Percentiles rank a stretch among this genome's conserved stretches.
Evolutionary conservation across 2,113 vertebrate species (phyloP).

Genomic region (Dunckerocampus dactyliophorus): DNA sequence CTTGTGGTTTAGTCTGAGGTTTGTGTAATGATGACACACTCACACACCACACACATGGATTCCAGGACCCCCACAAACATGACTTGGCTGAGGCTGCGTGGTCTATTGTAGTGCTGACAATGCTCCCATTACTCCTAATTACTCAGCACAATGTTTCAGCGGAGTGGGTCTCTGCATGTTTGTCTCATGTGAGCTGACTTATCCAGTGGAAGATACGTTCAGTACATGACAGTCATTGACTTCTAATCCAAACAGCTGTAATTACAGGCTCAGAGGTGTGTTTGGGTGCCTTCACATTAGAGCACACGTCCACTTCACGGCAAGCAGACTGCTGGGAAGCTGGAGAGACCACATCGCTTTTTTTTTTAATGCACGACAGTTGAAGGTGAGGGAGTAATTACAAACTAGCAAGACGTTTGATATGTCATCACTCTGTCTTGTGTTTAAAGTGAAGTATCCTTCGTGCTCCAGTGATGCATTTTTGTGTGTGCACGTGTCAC

Average conservation of each 20-base stretch:
- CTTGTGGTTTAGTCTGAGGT: slow-evolving; percentile 76
- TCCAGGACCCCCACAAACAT: slow-evolving; percentile 72
- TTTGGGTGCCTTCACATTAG: slow-evolving; percentile 51
- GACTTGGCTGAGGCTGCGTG: slow-evolving; percentile 56
- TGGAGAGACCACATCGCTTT: slow-evolving; percentile 24
- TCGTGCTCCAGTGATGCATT: slow-evolving; percentile 17
- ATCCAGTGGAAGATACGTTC: not conserved
- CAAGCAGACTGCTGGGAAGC: slow-evolving; percentile 37
- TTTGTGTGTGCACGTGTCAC: slow-evolving; percentile 24
- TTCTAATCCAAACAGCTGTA: slow-evolving; percentile 63
- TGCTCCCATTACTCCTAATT: slow-evolving; percentile 59
- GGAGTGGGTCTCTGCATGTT: slow-evolving; percentile 31
- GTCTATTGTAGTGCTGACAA: slow-evolving; percentile 61
- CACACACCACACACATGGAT: slow-evolving; percentile 56
- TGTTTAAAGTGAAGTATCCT: slow-evolving; percentile 21
- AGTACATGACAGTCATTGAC: slow-evolving; percentile 45
- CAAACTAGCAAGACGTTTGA: slow-evolving; percentile 73
- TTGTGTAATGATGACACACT: slow-evolving; percentile 69
- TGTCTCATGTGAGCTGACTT: not conserved
- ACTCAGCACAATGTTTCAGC: slow-evolving; percentile 47
- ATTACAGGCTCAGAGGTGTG: slow-evolving; percentile 64
- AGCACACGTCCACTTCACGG: slow-evolving; percentile 42
- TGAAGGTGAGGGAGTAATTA: slow-evolving; percentile 71
- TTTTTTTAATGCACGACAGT: slow-evolving; percentile 31
- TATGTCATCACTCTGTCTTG: slow-evolving; percentile 59